Evolutionary conservation across 2,888 invertebrate genomes (phyloP).

Genomic region (Hydroisotoma schaefferi): DNA sequence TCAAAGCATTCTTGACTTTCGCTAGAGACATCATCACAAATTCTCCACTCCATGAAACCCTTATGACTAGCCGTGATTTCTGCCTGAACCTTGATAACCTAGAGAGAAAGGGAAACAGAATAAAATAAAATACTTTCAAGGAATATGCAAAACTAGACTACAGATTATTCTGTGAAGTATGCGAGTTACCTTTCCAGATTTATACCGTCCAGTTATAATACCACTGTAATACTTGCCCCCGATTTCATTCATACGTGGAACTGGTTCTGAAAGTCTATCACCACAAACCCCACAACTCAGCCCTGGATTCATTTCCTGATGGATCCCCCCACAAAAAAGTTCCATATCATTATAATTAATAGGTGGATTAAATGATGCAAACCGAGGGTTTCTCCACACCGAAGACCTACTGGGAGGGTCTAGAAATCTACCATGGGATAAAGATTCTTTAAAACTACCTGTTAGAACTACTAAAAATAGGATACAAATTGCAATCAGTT

Average conservation of each 20-base stretch:
- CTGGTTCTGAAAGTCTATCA: conserved; percentile 1
- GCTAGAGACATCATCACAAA: conserved; percentile 49
- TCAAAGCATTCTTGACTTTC: conserved; percentile 51
- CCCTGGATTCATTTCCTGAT: conserved; percentile 27
- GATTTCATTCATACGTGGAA: conserved; percentile 20
- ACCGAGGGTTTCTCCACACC: conserved; percentile 40
- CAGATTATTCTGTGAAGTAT: no score
- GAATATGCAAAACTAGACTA: no score
- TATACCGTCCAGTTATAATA: conserved; percentile 21
- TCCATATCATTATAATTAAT: conserved; percentile 58
- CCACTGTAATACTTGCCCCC: conserved; percentile 20
- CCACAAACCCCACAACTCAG: conserved; percentile 20
- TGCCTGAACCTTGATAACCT: conserved; percentile 50
- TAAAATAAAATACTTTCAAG: no score
- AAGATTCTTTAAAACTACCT: no score
- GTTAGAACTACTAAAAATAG: no score
- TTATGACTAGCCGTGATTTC: conserved; percentile 52
- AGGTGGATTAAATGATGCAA: conserved; percentile 49
- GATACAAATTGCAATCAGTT: no score
- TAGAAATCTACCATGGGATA: background rate
- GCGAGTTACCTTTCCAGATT: conserved; percentile 11
- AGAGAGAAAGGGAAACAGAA: no score
- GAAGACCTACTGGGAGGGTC: background rate
- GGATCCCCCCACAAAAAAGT: conserved; percentile 58
- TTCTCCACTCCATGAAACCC: conserved; percentile 52